A percentile compares a stretch with the other conserved stretches of the same genome.
Conservation (phyloP, 2,113 vertebrate species). For the Dicaeum eximium region DNA sequence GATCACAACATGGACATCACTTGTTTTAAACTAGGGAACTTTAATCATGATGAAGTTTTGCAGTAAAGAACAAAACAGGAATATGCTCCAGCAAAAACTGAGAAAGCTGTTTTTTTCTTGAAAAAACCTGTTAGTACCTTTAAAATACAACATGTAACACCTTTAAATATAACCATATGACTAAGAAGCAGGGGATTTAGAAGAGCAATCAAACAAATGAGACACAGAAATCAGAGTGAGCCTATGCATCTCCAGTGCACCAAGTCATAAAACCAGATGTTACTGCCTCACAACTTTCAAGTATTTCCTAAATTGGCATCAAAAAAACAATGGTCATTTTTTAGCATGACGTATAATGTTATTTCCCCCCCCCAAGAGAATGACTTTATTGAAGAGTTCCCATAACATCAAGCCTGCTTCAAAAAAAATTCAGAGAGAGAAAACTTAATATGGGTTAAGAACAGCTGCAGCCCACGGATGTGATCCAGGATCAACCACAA, state of each 20-base stretch:
- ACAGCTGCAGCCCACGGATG: constrained; percentile 27
- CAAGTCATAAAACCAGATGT: constrained; percentile 11
- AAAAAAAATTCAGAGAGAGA: constrained; percentile 2
- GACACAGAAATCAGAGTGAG: background rate
- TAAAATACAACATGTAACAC: background rate
- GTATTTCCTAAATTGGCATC: constrained; percentile 4
- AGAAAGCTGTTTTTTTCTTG: background rate
- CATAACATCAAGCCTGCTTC: constrained; percentile 28
- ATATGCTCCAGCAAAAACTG: background rate
- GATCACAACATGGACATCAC: background rate
- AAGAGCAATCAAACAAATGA: background rate
- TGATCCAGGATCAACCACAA: constrained; percentile 39
- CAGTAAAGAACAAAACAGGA: background rate
- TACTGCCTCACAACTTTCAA: constrained; percentile 10
- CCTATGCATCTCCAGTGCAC: background rate
- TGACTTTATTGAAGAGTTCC: constrained; percentile 33
- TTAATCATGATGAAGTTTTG: background rate
- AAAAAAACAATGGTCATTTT: constrained; percentile 44
- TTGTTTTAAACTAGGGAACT: background rate
- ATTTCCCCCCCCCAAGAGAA: background rate
- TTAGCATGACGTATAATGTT: constrained; percentile 27
- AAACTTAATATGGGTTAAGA: background rate
- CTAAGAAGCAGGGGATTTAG: background rate
- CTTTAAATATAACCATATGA: background rate
- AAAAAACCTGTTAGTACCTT: background rate